Percentiles rank a stretch among this genome's conserved stretches.
These are phyloP conservation scores for Mirza zaza DNA, from an alignment of 2,113 vertebrate species.

Conservation along the genomic window DNA sequence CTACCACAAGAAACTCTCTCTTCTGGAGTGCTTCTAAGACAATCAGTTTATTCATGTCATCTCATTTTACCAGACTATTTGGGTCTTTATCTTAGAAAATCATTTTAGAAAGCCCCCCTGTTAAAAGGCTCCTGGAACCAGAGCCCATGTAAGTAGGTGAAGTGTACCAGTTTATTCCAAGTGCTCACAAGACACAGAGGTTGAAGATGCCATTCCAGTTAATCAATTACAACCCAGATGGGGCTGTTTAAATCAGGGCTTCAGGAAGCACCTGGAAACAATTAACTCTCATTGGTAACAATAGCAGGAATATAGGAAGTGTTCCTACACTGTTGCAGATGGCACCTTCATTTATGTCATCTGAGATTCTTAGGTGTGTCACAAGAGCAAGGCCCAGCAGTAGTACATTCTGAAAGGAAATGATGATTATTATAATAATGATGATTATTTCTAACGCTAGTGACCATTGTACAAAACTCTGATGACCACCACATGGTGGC, in stretches of 20 bases:
- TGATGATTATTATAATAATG: not conserved
- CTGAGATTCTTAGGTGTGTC: not conserved
- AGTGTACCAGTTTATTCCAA: not conserved
- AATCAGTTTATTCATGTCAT: not conserved
- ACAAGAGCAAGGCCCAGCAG: not conserved
- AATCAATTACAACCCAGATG: not conserved
- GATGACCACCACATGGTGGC: not conserved
- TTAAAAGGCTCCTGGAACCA: not conserved
- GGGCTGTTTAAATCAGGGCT: conserved; percentile 34
- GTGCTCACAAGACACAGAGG: not conserved
- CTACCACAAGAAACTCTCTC: not conserved
- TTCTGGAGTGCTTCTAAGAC: not conserved
- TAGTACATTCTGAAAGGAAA: not conserved
- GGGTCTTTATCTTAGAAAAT: not conserved
- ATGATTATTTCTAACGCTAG: not conserved
- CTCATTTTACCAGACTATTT: too few species aligned
- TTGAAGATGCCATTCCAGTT: not conserved
- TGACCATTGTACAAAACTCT: not conserved
- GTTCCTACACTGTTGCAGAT: not conserved
- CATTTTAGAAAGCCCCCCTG: not conserved
- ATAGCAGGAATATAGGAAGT: not conserved
- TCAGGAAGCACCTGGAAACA: conserved; percentile 54
- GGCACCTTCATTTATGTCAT: not conserved
- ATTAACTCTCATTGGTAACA: not conserved
- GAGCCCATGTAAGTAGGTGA: not conserved